Conservation (phyloP, 2,888 invertebrate species). For the Pristionchus maxplancki region DNA sequence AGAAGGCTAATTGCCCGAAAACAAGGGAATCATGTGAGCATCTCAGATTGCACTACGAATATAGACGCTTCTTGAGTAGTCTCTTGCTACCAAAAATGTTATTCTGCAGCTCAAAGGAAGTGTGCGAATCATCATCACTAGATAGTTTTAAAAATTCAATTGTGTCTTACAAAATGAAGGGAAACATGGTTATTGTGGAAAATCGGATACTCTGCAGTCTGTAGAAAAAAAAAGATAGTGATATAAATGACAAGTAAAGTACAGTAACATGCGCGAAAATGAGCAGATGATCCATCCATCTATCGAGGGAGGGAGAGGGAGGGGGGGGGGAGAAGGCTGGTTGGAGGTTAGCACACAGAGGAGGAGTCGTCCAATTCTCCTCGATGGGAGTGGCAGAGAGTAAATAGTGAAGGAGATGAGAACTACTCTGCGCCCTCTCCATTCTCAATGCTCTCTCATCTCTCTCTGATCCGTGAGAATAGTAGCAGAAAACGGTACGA, state of each 20-base stretch:
- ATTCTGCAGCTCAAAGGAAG: too few relatives aligned
- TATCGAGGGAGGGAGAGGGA: neutral
- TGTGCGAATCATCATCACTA: too few relatives aligned
- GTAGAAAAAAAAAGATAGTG: too few relatives aligned
- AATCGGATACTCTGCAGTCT: too few relatives aligned
- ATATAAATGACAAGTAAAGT: neutral
- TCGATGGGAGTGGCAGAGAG: neutral
- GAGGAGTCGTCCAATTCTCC: neutral
- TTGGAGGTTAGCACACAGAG: slow-evolving; percentile 37
- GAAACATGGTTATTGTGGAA: too few relatives aligned
- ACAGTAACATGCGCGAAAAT: neutral
- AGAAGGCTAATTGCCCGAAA: slow-evolving; percentile 3
- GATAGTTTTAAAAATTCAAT: too few relatives aligned
- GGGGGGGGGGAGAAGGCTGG: neutral
- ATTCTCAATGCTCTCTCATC: neutral
- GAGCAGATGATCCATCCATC: neutral
- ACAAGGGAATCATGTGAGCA: neutral
- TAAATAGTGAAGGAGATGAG: slow-evolving; percentile 1
- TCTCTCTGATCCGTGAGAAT: neutral
- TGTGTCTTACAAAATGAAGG: too few relatives aligned
- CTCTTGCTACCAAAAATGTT: too few relatives aligned
- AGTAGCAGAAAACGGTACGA: neutral
- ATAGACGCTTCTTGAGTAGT: neutral
- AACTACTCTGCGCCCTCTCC: slow-evolving; percentile 12
- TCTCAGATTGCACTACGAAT: neutral